Evolutionary conservation across 2,888 invertebrate species (phyloP), one percentile per base, ranked within the genome.

Genomic region (Nomada fabriciana): DNA sequence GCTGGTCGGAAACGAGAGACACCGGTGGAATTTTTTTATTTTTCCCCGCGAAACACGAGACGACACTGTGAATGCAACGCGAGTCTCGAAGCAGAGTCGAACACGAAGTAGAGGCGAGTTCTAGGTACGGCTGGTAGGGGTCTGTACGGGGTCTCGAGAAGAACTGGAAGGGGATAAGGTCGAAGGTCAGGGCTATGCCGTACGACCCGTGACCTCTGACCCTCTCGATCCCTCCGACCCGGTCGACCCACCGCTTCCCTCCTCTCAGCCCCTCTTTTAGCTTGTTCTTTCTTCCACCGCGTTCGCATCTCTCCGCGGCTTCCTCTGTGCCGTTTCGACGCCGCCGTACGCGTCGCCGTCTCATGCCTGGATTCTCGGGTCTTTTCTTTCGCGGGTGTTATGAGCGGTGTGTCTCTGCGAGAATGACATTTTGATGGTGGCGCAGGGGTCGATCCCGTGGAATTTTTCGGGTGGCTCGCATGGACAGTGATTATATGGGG

Each of bases 141-240:
- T 84, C 86, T 80, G 78, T 74, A 64, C 80, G 83, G 78, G 83
- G 86, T 86, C 86, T 86, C 78, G 86, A 55, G 76, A 76, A 72
- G 74, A 80, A 72, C 74, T 81, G 60, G 86, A 87, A 82, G 84
- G 87, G 84, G 87, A 89, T 83, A 87, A 88, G 85, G 89, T 88
- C 87, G 86, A 84, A 86, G 90, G 93, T 93, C 93, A 93, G 91
- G 93, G 93, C 92, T 93, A 91, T 91, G 91, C 90, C 90, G 91
- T 90, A 91, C 90, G 92, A 91, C 91, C 92, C 90, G 88, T 89
- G 91, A 93, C 93, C 92, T 89, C 77, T 89, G 92, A 92, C 91
- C 90, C 91, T 88, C 90, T 88, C 89, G 92, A 93, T 89, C 91
- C 90, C 88, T 82, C 89, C 89, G 90, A 92, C 91, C 91, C 89